Base-by-base conservation (phyloP, 2,888 invertebrate species). In the Antheraea yamamai region DNA sequence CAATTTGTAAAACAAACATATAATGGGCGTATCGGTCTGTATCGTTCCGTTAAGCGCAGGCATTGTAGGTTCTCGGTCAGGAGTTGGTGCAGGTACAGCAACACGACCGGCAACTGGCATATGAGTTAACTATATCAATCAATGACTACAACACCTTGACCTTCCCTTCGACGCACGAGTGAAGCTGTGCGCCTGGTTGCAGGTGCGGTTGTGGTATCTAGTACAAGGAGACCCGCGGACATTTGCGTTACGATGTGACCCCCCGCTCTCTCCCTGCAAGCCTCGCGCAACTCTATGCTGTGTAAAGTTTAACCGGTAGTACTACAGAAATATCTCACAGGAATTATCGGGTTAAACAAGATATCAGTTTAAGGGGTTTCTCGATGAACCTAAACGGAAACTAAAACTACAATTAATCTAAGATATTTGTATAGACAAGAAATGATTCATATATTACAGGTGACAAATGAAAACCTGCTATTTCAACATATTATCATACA, bases 151-250 rank as follows among this genome's bases (percentile, higher is more conserved):
- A 14, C 26, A 12, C 64, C 64, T 64, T 64, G 64, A 23, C 14
- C 26, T 64, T 26, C 26, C 14, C 26, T 64, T 26, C 26, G 23
- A 26, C 14, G 30, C 30, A 12, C 30, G 6, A 66, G 30, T 66
- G 30, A 66, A 66, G 14, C 30, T 14, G 26, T 23, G 23, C n/a
- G n/a, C 30, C 16, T 35, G 18, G 51, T 55, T 20, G 72, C n/a
- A 1, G 72, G 23, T 75, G 76, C 81, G 75, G 47, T 68, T 70
- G 78, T 75, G 39, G 51, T 30, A 73, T 74, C 76, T 82, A 78
- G 84, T 78, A 79, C 87, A 84, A 87, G 87, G 86, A 82, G 80
- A 85, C 78, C 85, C 71, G 80, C 75, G 79, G 79, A 82, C 84
- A 83, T 85, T 83, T 81, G 80, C 75, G 47, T 72, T 77, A 71